A percentile compares a stretch with the other conserved stretches of the same genome.
Conservation (phyloP, 2,113 vertebrate genomes). For the Stigmatopora argus region DNA sequence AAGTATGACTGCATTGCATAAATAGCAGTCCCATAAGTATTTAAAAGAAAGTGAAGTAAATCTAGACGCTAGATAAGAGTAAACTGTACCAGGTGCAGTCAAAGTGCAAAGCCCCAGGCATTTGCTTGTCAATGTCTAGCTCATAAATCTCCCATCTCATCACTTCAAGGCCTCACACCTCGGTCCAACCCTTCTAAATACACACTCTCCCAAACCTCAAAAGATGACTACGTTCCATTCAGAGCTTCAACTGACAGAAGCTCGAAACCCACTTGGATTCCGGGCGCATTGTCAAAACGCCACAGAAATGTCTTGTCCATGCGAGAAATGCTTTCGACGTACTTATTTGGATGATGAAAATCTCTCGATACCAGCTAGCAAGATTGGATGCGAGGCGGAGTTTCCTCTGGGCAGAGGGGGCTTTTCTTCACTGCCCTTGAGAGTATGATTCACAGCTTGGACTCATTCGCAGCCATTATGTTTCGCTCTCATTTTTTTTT, state of each 20-base stretch:
- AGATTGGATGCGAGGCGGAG: slow-evolving; percentile 3
- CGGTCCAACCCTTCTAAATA: slow-evolving; percentile 12
- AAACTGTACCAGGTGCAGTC: slow-evolving; percentile 43
- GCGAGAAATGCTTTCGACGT: background rate
- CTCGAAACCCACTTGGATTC: background rate
- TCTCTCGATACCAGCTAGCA: background rate
- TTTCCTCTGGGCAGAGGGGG: slow-evolving; percentile 14
- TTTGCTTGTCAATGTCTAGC: slow-evolving; percentile 28
- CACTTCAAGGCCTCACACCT: slow-evolving; percentile 16
- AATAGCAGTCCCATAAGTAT: slow-evolving; percentile 7
- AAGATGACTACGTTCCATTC: slow-evolving; percentile 2
- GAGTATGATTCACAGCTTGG: slow-evolving; percentile 40
- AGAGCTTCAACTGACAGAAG: background rate
- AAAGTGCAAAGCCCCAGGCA: slow-evolving; percentile 26
- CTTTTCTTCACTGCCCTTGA: slow-evolving; percentile 10
- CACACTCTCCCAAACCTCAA: slow-evolving; percentile 2
- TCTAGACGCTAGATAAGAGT: slow-evolving; percentile 8
- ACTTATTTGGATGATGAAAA: background rate
- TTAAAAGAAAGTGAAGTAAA: background rate
- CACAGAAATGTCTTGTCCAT: background rate
- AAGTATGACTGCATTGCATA: background rate
- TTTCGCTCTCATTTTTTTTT: slow-evolving; percentile 17
- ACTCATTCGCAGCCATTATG: slow-evolving; percentile 31
- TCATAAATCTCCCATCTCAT: slow-evolving; percentile 52
- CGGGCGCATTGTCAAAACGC: background rate